Evolutionary conservation across 2,888 invertebrate species (phyloP).

Genomic region (Drosophila limbata): DNA sequence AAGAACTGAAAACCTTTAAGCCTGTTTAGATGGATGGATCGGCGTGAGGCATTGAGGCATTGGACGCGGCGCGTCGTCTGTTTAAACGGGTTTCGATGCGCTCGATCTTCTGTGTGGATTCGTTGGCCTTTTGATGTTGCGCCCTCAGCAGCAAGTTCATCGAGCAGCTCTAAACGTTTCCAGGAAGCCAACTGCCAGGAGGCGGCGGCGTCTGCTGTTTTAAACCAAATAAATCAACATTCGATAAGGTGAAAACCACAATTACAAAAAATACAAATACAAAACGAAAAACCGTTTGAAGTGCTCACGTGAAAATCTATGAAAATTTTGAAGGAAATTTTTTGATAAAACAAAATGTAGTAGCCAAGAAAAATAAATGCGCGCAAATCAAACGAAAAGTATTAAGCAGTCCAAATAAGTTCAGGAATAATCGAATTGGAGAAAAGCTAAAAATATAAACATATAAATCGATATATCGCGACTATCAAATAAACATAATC

Average conservation of each 20-base stretch:
- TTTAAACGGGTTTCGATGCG: slow-evolving; percentile 71
- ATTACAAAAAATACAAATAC: slow-evolving; percentile 14
- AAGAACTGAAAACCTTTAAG: slow-evolving; percentile 54
- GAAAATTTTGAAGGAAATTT: slow-evolving; percentile 40
- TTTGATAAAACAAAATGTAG: slow-evolving; percentile 50
- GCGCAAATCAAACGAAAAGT: slow-evolving; percentile 63
- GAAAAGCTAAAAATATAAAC: slow-evolving; percentile 17
- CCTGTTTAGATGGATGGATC: slow-evolving; percentile 76
- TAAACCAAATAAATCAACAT: slow-evolving; percentile 58
- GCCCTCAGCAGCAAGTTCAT: slow-evolving; percentile 51
- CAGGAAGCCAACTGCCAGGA: slow-evolving; percentile 64
- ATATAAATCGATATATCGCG: slow-evolving; percentile 36
- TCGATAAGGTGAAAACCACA: slow-evolving; percentile 41
- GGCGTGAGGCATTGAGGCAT: slow-evolving; percentile 65
- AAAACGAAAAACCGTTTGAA: slow-evolving; percentile 58
- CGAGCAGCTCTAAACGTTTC: slow-evolving; percentile 65
- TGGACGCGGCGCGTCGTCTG: slow-evolving; percentile 62
- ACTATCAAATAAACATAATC: slow-evolving; percentile 48
- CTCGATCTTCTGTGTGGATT: slow-evolving; percentile 59
- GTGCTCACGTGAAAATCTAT: slow-evolving; percentile 68
- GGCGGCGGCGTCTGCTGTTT: slow-evolving; percentile 43
- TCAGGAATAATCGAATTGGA: slow-evolving; percentile 46
- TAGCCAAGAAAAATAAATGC: slow-evolving; percentile 52
- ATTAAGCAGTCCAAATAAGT: slow-evolving; percentile 62
- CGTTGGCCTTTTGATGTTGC: slow-evolving; percentile 77